Percentiles rank a stretch among this genome's conserved stretches.
phyloP scores from a whole-genome alignment of 2,113 vertebrate genomes.

The Chionodraco myersi region DNA sequence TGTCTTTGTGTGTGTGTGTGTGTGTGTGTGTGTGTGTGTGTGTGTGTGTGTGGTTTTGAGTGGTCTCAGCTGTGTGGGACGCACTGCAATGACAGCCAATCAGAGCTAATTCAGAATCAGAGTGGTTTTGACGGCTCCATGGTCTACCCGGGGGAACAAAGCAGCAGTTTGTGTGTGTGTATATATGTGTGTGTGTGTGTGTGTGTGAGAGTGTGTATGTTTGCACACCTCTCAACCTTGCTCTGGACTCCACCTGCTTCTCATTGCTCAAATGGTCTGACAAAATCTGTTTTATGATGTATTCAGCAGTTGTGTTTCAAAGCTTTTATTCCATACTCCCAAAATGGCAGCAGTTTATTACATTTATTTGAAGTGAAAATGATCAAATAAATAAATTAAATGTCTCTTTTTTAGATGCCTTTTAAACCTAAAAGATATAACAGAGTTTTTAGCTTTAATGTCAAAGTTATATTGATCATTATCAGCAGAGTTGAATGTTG shows the following conservation, averaged over 20 bases:
- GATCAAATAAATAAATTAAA: slow-evolving; percentile 13
- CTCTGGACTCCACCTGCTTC: slow-evolving; percentile 77
- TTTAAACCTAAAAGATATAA: not conserved
- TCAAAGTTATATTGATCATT: not conserved
- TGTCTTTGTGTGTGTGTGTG: slow-evolving; percentile 42
- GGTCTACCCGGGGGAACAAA: slow-evolving; percentile 75
- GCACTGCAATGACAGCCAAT: slow-evolving; percentile 83
- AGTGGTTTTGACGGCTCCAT: slow-evolving; percentile 82
- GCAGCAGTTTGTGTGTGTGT: slow-evolving; percentile 58
- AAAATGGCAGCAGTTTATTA: slow-evolving; percentile 39
- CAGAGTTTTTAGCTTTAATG: not conserved
- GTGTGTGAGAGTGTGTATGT: slow-evolving; percentile 28
- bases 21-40: slow-evolving; percentile 39
- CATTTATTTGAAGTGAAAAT: slow-evolving; percentile 33
- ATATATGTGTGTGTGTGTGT: slow-evolving; percentile 31
- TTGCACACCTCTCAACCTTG: slow-evolving; percentile 66
- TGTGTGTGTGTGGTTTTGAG: slow-evolving; percentile 59
- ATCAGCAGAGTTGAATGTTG: slow-evolving; percentile 11
- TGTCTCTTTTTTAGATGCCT: not conserved
- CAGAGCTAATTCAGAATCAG: slow-evolving; percentile 84
- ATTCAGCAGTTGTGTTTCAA: slow-evolving; percentile 64
- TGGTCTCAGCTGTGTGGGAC: slow-evolving; percentile 83
- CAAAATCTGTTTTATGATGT: slow-evolving; percentile 64
- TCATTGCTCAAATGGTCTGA: slow-evolving; percentile 75
- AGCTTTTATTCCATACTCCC: slow-evolving; percentile 43